Evolutionary conservation across 2,113 vertebrate species (phyloP).

Genomic region (Melanerpes formicivorus): DNA sequence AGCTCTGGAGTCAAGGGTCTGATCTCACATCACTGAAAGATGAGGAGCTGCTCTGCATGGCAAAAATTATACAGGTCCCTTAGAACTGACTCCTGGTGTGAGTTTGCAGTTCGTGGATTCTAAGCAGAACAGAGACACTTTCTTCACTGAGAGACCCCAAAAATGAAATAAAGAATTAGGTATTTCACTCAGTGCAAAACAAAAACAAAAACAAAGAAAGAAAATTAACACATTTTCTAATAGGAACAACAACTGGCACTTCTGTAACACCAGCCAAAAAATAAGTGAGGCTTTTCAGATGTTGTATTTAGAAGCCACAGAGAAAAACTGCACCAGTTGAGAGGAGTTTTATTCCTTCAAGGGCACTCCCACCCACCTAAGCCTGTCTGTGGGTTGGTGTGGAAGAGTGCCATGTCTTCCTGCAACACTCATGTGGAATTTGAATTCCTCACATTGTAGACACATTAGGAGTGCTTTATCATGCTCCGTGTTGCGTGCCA

Average conservation of each 20-base stretch:
- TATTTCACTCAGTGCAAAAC: neutral
- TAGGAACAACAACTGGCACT: neutral
- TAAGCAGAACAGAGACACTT: neutral
- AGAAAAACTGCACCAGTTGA: conserved; percentile 1
- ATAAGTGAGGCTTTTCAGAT: neutral
- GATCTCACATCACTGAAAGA: neutral
- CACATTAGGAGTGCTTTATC: conserved; percentile 57
- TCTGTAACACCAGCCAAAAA: neutral
- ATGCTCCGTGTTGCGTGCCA: conserved; percentile 21
- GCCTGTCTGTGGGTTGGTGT: conserved; percentile 17
- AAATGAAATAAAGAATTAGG: neutral
- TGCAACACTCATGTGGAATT: neutral
- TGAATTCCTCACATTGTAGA: conserved; percentile 49
- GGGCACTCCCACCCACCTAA: conserved; percentile 17
- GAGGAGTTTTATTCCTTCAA: conserved; percentile 12
- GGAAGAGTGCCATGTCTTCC: neutral
- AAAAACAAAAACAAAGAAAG: neutral
- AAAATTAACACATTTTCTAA: neutral
- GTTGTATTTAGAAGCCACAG: neutral
- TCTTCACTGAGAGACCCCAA: neutral
- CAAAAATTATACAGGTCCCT: neutral
- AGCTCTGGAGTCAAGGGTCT: neutral
- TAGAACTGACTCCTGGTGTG: neutral
- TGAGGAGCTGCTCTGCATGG: neutral
- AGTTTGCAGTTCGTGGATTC: neutral